These are phyloP conservation scores for Podarcis siculus DNA, from an alignment of 2,797 vertebrate species.

Conservation along the genomic window DNA sequence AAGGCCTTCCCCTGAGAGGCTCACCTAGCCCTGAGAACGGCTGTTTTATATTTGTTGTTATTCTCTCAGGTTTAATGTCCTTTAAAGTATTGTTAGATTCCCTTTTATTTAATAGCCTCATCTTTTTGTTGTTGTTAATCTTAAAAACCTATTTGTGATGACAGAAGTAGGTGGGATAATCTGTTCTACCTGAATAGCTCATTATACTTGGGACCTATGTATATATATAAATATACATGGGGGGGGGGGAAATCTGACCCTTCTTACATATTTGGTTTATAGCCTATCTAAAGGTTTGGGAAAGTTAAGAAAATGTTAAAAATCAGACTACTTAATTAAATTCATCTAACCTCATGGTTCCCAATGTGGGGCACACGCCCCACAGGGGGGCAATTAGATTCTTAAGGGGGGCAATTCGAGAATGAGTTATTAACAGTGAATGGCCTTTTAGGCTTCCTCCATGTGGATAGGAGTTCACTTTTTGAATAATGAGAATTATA, in stretches of 20 bases:
- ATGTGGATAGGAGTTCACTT: too few species aligned
- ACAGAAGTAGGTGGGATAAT: background rate
- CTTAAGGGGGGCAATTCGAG: too few species aligned
- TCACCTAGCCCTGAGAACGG: too few species aligned
- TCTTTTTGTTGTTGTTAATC: background rate
- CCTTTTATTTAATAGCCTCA: background rate
- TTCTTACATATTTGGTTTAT: background rate
- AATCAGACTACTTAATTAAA: background rate
- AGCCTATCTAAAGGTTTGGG: background rate
- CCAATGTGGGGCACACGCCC: too few species aligned
- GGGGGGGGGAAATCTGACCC: too few species aligned
- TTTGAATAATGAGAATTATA: too few species aligned
- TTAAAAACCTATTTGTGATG: background rate
- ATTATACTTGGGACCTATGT: background rate
- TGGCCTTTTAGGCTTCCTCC: too few species aligned
- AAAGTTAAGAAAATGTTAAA: background rate
- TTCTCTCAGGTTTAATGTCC: too few species aligned
- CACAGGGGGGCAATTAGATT: too few species aligned
- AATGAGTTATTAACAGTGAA: too few species aligned
- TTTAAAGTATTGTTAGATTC: background rate
- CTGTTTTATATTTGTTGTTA: background rate
- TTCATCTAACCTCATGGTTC: background rate
- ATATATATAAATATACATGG: background rate
- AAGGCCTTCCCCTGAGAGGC: background rate
- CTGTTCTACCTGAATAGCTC: background rate